Evolutionary conservation across 2,888 invertebrate genomes (phyloP), one percentile per base, ranked within the genome.

Genomic region (Linnaemya tessellans): DNA sequence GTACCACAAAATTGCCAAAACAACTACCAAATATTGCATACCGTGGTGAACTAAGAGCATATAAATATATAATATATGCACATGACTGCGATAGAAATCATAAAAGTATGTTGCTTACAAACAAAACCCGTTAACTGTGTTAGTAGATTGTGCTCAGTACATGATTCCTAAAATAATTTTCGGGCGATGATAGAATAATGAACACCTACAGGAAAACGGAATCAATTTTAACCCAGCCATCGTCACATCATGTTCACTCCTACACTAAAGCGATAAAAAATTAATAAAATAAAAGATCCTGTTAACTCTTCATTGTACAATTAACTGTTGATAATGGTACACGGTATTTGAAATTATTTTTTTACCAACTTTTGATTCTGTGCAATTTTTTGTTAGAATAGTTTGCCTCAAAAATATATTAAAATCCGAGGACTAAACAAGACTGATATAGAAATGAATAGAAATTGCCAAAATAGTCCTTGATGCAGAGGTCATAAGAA

Each of bases 391-490:
- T 38, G 8, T 25, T 15, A 25, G 25, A 56, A 56, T 56, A 56
- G 25, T 15, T 13, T 56, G 56, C 56, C 25, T 4, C 41, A 54
- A 56, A 77, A n/a, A 35, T 56, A 30, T 68, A 22, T 43, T n/a
- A 13, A 25, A 49, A 68, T 9, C 22, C 5, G 15, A 35, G 68
- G 68, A 18, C 18, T 41, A 20, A 49, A 41, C 51, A 79, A 79
- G 78, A 79, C 78, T 79, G 78, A 79, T 51, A 22, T 25, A 67
- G 5, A 67, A 49, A 30, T 25, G 20, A 49, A 49, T 22, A 49
- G 22, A 56, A 51, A n/a, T 25, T 49, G 65, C 65, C 46, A 65
- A 65, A 49, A 18, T 54, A 43, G 35, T 70, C 15, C 49, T 25
- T n/a, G 18, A 46, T 11, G 41, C 18, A 56, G 56, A 49, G 54